Evolutionary conservation across 2,113 vertebrate species (phyloP), one percentile per base, ranked within the genome.

Genomic region (Empidonax alnorum): DNA sequence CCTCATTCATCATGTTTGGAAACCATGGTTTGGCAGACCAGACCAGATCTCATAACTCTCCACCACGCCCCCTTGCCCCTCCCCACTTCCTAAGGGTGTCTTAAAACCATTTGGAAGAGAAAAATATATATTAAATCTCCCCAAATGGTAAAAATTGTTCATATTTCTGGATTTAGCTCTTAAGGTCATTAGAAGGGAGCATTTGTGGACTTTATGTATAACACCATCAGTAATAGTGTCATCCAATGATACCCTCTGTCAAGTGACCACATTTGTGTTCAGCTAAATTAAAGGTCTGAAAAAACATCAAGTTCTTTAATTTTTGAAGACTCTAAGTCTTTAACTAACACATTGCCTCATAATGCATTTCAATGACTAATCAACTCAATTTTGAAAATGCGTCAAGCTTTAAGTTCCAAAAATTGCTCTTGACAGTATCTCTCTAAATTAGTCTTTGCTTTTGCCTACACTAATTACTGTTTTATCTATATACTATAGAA

Each of bases 391-490:
- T 86, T 94, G 59, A 88, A 94, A 93, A 89, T 9, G 28, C 92
- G 90, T 90, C 83, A 96, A 63, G 65, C 30, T 89, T 74, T 67
- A 84, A 74, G 55, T 89, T 95, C 61, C 76, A 84, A 71, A 95
- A 94, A 67, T 71, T 86, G 28, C 35, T 86, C 91, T 86, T 44
- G 39, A 75, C 78, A 86, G 41, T 74, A 28, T 73, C 62, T 83
- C 68, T 89, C 79, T 77, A 90, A 90, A 84, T 93, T 55, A 78
- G 47, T 78, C 86, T 90, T 88, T 93, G 50, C 83, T 90, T 96
- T 97, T 97, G 67, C 73, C 89, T 92, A 84, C 89, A 71, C 47
- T 94, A 93, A 97, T 95, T 81, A 84, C 30, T 89, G 55, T 96
- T 97, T 96, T 90, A 93, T 86, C 72, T 74, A 10, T 31, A 25